Base-by-base conservation (phyloP, 2,113 vertebrate species). In the Gambusia holbrooki region DNA sequence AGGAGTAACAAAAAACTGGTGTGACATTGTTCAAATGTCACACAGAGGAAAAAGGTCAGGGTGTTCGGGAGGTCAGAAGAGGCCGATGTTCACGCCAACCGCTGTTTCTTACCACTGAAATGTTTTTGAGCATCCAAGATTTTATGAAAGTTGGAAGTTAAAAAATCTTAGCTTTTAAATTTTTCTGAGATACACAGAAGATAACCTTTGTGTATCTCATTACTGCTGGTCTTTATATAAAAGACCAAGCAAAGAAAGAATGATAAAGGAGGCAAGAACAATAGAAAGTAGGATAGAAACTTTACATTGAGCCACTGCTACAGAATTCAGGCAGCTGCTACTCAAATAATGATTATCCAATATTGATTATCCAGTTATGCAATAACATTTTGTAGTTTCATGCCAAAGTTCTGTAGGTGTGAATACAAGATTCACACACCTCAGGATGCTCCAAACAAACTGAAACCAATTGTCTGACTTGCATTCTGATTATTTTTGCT, bases 21-120 rank as follows among this genome's bases (percentile, higher is more conserved):
- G 74, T 37, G 67, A 65, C n/a, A 62, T 65, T 69, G 69, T 76
- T 82, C 40, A 69, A 68, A 79, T 69, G 37, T 63, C 65, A 51
- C 63, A 66, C 28, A 72, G 29, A 80, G 22, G 62, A 71, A 63
- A 40, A 66, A 51, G 72, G 63, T 76, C 60, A 48, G 65, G 48
- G 54, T 40, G 42, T 63, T 30, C 37, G 22, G 66, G 48, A 25
- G 37, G 45, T 74, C 77, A 73, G 9, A 11, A 3, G 12, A 80
- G 30, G 66, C 64, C 22, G 61, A 22, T 69, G 77, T 17, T 69
- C 66, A 58, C 32, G 15, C 5, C 54, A 32, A 30, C 22, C 22
- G 6, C 63, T 37, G n/a, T 66, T 40, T 5, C 17, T 66, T 35
- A 25, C 32, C 63, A 33, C 19, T 3, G 7, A n/a, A 58, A n/a